A percentile compares a stretch with the other conserved stretches of the same genome.
phyloP scores from a whole-genome alignment of 2,113 vertebrate species.

The Bubo bubo region DNA sequence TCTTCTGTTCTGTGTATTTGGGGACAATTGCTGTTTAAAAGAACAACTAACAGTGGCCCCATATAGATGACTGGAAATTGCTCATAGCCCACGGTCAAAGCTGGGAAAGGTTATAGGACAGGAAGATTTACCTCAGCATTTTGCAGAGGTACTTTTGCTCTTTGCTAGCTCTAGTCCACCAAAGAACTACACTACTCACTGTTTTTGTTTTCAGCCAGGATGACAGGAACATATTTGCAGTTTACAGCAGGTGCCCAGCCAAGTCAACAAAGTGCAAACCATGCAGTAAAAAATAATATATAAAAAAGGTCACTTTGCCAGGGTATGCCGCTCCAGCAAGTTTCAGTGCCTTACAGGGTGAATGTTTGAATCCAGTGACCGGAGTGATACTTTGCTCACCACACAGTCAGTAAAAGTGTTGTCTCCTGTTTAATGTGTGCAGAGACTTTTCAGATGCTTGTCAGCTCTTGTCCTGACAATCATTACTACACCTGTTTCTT shows the following conservation, averaged over 20 bases:
- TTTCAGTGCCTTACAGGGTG: constrained; percentile 24
- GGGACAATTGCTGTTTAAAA: background rate
- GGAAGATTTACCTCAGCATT: constrained; percentile 53
- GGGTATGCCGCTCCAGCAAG: constrained; percentile 54
- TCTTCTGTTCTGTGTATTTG: background rate
- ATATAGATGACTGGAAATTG: background rate
- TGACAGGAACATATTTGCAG: constrained; percentile 62
- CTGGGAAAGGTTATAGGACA: constrained; percentile 25
- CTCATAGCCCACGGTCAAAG: background rate
- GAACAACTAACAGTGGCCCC: background rate
- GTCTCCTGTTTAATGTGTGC: background rate
- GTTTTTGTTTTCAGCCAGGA: constrained; percentile 31
- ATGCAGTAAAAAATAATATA: constrained; percentile 53
- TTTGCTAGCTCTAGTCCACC: background rate
- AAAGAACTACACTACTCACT: background rate
- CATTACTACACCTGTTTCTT: background rate
- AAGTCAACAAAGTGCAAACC: constrained; percentile 56
- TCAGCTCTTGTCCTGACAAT: background rate
- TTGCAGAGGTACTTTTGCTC: constrained; percentile 14
- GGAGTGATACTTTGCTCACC: background rate
- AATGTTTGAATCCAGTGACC: background rate
- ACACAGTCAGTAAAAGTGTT: background rate
- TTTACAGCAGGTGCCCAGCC: constrained; percentile 59
- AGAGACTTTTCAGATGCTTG: background rate
- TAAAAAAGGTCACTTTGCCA: constrained; percentile 64